Conservation (phyloP, 2,113 vertebrate genomes). For the Oryzias javanicus region DNA sequence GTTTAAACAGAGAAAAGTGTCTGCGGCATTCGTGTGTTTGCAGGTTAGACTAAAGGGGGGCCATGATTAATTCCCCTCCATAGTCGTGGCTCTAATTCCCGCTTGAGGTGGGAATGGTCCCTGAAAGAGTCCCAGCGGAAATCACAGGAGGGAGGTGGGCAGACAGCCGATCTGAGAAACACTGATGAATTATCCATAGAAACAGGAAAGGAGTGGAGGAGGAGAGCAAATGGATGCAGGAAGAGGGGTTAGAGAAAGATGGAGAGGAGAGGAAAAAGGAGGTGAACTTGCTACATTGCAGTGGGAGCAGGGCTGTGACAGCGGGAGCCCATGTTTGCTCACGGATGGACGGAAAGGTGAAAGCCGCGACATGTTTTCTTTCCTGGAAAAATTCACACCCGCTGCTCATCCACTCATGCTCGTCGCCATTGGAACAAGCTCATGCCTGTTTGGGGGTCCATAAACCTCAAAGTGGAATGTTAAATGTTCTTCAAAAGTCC, state of each 20-base stretch:
- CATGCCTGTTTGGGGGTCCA: conserved; percentile 2
- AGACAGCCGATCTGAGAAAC: conserved; percentile 66
- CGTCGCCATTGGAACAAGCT: conserved; percentile 2
- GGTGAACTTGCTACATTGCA: background rate
- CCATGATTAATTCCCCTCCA: conserved; percentile 74
- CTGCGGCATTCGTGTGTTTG: conserved; percentile 19
- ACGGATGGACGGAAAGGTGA: conserved; percentile 11
- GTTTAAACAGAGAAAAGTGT: background rate
- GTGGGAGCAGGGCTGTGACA: background rate
- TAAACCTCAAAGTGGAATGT: background rate
- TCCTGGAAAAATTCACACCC: conserved; percentile 18
- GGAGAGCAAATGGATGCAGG: conserved; percentile 14
- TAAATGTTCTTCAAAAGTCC: background rate
- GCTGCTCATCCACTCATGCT: conserved; percentile 1
- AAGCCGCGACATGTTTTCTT: conserved; percentile 24
- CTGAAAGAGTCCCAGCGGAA: conserved; percentile 77
- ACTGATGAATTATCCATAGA: conserved; percentile 74
- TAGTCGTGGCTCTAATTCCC: conserved; percentile 72
- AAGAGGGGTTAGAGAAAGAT: background rate
- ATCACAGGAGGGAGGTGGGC: conserved; percentile 71
- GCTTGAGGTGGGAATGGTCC: conserved; percentile 66
- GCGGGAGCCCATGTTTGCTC: conserved; percentile 6
- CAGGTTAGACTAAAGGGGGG: conserved; percentile 48
- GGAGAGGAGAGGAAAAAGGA: background rate
- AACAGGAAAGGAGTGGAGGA: background rate